Base-by-base conservation (phyloP, 2,797 vertebrate genomes). In the Oreochromis mossambicus region DNA sequence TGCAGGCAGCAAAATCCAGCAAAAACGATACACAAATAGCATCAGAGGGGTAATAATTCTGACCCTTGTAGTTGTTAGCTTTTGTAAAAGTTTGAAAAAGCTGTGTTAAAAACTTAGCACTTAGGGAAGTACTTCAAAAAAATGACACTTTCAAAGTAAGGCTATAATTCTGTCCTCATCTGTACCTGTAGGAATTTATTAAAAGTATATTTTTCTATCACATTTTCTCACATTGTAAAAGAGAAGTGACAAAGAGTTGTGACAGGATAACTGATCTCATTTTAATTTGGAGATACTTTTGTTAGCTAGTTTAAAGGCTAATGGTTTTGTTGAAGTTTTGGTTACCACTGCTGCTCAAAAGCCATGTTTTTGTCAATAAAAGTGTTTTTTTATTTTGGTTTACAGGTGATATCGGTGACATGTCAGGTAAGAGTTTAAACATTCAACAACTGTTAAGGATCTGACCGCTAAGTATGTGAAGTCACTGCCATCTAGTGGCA, bases 371-470 rank as follows among this genome's bases (percentile, higher is more conserved):
- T 80, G 32, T 26, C 11, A 78, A 17, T 88, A 21, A 86, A 79
- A 83, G 24, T 1, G 12, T 73, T 83, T 90, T 90, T 81, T 87
- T 32, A 75, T 4, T 38, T 52, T 78, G 77, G 13, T 88, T 94
- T 97, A 81, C 95, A 99, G 98, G 98, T 97, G 98, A 99, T 93
- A 96, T 97, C 94, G 97, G 98, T 95, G 98, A 99, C 94, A 98
- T 99, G 98, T 98, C 98, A 97, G 98, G 98, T 99, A 97, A 96
- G 88, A 82, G 19, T 46, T 3, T 34, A 83, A 52, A 48, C 38
- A 12, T 26, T 43, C 3, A 38, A 13, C 24, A 13, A 56, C 14
- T 36, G 17, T 21, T 78, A n/a, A 34, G 14, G 8, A 77, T 14
- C 21, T 24, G 17, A 75, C 17, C 7, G 2, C 14, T 26, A n/a